phyloP scores from a whole-genome alignment of 1,140 invertebrate genomes.

The Eciton burchellii region DNA sequence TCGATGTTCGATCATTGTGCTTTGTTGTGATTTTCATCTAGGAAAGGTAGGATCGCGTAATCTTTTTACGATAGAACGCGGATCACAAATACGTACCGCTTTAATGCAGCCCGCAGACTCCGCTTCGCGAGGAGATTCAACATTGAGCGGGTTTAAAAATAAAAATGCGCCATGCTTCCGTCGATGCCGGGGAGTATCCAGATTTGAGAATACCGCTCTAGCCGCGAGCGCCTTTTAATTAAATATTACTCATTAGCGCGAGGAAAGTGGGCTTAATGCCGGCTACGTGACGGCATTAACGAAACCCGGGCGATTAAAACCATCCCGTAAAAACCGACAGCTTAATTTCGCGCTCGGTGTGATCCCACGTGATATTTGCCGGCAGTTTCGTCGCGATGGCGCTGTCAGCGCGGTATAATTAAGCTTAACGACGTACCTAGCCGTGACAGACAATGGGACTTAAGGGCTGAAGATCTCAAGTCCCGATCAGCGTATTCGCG shows the following conservation, averaged over 20 bases:
- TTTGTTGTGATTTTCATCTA: slow-evolving; percentile 40
- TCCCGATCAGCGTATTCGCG: slow-evolving; percentile 1
- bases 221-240: slow-evolving; percentile 45
- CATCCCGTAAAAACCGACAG: slow-evolving; percentile 57
- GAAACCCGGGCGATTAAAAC: slow-evolving; percentile 53
- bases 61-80: neutral
- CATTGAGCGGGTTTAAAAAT: no score
- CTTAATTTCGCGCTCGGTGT: slow-evolving; percentile 48
- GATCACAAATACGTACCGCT: neutral
- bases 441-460: slow-evolving; percentile 37
- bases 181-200: neutral
- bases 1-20: slow-evolving; percentile 17
- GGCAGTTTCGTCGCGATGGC: slow-evolving; percentile 32
- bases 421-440: slow-evolving; percentile 15
- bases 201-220: slow-evolving; percentile 25
- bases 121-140: neutral
- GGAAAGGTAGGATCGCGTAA: slow-evolving; percentile 8
- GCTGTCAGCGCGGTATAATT: slow-evolving; percentile 41
- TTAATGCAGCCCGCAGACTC: neutral
- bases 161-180: neutral
- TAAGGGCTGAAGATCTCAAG: slow-evolving; percentile 16
- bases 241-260: slow-evolving; percentile 55
- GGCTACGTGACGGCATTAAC: slow-evolving; percentile 56
- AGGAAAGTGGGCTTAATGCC: slow-evolving; percentile 48
- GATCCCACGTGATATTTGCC: slow-evolving; percentile 31